Evolutionary conservation across 2,797 vertebrate genomes (phyloP).

Genomic region (Pangasius krempfi): DNA sequence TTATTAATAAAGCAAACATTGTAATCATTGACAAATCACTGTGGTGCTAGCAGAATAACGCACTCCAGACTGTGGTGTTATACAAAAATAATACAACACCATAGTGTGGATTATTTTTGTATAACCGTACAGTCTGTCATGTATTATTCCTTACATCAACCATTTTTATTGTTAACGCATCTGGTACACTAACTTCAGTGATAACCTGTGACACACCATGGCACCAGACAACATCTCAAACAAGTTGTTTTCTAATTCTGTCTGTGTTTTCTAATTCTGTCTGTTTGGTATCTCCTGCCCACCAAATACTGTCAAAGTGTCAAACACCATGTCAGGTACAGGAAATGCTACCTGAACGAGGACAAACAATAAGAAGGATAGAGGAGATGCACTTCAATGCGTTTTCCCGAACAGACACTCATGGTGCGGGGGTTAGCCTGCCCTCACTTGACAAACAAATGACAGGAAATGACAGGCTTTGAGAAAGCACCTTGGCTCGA

Average conservation of each 20-base stretch:
- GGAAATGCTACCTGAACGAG: slow-evolving; percentile 74
- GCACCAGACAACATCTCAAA: slow-evolving; percentile 66
- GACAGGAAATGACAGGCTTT: slow-evolving; percentile 83
- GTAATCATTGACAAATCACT: neutral
- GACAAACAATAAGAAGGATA: slow-evolving; percentile 64
- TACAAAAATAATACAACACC: neutral
- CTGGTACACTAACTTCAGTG: neutral
- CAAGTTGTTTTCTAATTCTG: slow-evolving; percentile 48
- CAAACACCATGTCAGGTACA: slow-evolving; percentile 76
- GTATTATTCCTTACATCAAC: neutral
- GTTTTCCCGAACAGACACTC: slow-evolving; percentile 47
- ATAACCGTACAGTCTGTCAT: neutral
- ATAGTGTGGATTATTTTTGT: neutral
- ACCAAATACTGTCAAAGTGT: slow-evolving; percentile 82
- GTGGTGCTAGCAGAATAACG: neutral
- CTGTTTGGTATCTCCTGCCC: slow-evolving; percentile 74
- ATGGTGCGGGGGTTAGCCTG: slow-evolving; percentile 61
- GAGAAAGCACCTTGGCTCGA: slow-evolving; percentile 74
- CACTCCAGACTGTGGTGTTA: neutral
- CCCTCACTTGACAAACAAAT: slow-evolving; percentile 81
- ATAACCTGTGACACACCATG: neutral
- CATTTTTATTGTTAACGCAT: neutral
- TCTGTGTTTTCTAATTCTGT: slow-evolving; percentile 20
- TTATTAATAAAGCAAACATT: neutral
- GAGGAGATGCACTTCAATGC: slow-evolving; percentile 56